Base-by-base conservation (phyloP, 1,140 invertebrate species). In the Magallana ariakensis region DNA sequence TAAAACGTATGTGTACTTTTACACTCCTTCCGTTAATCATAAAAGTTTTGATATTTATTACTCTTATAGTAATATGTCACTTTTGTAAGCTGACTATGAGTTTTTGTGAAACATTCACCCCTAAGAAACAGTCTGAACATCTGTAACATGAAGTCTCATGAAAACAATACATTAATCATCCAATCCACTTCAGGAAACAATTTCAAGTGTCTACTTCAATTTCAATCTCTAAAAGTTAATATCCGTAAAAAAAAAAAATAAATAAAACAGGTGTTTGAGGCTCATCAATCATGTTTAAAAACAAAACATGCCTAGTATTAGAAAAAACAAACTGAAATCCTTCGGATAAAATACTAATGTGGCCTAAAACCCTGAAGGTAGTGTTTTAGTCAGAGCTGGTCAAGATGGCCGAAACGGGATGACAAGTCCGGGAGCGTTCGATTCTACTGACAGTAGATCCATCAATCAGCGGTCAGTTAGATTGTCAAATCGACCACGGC, bases 401-500 rank as follows among this genome's bases (percentile, higher is more conserved):
- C 22, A 26, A 13, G 22, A 16, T 60, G 58, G 58, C n/a, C 58
- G 13, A 6, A 60, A 16, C n/a, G n/a, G 15, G 15, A 33, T 75
- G 66, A 75, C 66, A 26, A 10, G 66, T 75, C 22, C 22, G 66
- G 66, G 66, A 75, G 66, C 66, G 66, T 75, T 75, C 66, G 66
- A 75, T 75, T 75, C 8, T 22, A 9, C 9, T 33, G 66, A 75
- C 66, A 75, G 66, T 19, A 75, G 66, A 75, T 75, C 26, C 66
- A 26, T 75, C 66, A 75, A 75, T 75, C 66, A 75, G 3, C 22
- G 66, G 66, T 75, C 66, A 75, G 26, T 26, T 5, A 46, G 33
- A 46, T 75, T 75, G 66, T 75, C 66, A 75, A 75, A 75, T 75
- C 66, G 66, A 75, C 66, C 66, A 19, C 66, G 22, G 66, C 22